Evolutionary conservation across 2,888 invertebrate genomes (phyloP).

Genomic region (Tolmerus cingulatus): DNA sequence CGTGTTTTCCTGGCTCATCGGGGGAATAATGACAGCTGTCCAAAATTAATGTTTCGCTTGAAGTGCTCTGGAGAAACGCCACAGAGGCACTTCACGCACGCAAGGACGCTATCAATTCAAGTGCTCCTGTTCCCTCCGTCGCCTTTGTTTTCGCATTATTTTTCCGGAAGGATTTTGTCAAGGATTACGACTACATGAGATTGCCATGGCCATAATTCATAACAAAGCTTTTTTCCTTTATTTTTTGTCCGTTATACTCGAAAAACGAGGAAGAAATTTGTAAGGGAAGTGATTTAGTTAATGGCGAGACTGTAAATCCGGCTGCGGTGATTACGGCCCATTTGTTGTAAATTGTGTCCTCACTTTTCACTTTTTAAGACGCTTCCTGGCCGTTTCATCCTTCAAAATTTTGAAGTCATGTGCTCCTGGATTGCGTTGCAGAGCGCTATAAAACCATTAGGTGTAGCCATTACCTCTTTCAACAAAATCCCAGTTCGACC

Average conservation of each 20-base stretch:
- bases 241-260: neutral
- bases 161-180: neutral
- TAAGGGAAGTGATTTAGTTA: neutral
- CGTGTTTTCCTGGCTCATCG: neutral
- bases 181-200: neutral
- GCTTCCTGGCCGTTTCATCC: neutral
- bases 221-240: neutral
- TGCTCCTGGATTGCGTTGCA: neutral
- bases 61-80: neutral
- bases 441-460: neutral
- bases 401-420: neutral
- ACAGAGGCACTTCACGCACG: neutral
- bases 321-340: neutral
- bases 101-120: neutral
- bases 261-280: neutral
- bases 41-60: neutral
- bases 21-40: neutral
- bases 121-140: neutral
- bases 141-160: neutral
- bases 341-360: neutral
- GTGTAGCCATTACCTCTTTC: neutral
- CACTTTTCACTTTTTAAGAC: neutral
- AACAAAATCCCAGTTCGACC: neutral
- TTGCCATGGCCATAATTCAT: neutral
- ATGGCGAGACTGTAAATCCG: neutral